A percentile compares a stretch with the other conserved stretches of the same genome.
phyloP scores from a whole-genome alignment of 2,797 vertebrate genomes.

The Phataginus tetradactyla region DNA sequence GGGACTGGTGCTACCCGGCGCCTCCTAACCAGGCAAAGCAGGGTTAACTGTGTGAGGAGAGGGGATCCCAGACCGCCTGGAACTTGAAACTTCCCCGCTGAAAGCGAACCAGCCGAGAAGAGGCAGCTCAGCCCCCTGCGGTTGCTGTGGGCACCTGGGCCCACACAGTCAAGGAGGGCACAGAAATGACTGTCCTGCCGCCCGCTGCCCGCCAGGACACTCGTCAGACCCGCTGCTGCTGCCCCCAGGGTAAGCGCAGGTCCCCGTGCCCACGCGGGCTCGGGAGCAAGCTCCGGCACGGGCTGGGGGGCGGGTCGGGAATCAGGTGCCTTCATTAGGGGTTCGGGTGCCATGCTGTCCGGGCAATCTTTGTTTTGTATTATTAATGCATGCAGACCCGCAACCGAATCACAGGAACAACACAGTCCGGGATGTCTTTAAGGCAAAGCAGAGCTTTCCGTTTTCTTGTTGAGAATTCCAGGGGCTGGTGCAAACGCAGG shows the following conservation, averaged over 20 bases:
- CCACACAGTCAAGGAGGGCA: neutral
- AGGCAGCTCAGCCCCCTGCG: slow-evolving; percentile 63
- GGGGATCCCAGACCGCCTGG: slow-evolving; percentile 86
- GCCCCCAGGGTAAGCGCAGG: slow-evolving; percentile 84
- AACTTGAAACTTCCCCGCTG: slow-evolving; percentile 87
- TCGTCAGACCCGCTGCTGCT: slow-evolving; percentile 69
- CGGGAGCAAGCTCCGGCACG: neutral
- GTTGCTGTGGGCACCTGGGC: neutral
- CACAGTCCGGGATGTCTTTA: slow-evolving; percentile 12
- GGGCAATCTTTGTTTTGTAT: neutral
- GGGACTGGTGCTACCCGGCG: neutral
- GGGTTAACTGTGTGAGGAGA: slow-evolving; percentile 86
- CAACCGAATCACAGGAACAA: neutral
- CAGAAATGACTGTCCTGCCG: slow-evolving; percentile 5
- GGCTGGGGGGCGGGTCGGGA: neutral
- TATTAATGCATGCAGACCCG: neutral
- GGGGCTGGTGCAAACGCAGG: slow-evolving; percentile 19
- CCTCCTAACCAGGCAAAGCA: slow-evolving; percentile 79
- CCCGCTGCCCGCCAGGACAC: slow-evolving; percentile 64
- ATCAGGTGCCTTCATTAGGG: neutral
- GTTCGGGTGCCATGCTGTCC: neutral
- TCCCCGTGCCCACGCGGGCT: neutral
- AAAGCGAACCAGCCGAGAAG: neutral
- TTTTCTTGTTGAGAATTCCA: slow-evolving; percentile 54
- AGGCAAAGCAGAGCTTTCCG: slow-evolving; percentile 47